phyloP scores from a whole-genome alignment of 2,113 vertebrate species.

The Pygoscelis antarcticus region DNA sequence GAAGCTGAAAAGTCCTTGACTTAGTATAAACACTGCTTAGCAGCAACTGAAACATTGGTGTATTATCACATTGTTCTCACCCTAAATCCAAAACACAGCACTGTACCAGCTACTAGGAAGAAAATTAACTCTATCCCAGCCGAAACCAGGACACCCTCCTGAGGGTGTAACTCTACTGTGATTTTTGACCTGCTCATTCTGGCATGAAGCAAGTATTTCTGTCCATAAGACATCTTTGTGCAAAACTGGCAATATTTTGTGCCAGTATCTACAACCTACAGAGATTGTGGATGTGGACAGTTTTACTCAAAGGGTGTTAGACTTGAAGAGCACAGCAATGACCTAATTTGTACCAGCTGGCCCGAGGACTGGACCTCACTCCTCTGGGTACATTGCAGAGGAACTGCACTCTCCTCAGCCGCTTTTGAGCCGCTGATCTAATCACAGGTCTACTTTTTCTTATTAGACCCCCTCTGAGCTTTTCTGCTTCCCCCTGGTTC shows the following conservation, averaged over 20 bases:
- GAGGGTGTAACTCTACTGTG: neutral
- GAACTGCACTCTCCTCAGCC: neutral
- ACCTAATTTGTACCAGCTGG: neutral
- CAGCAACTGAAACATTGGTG: too few relatives aligned
- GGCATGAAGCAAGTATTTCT: neutral
- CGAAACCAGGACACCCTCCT: too few relatives aligned
- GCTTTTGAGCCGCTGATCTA: accelerated
- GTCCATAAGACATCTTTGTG: accelerated
- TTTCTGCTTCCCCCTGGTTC: accelerated
- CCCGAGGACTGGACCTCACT: neutral
- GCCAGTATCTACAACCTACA: neutral
- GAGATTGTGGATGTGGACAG: accelerated
- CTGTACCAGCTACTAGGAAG: too few relatives aligned
- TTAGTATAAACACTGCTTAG: too few relatives aligned
- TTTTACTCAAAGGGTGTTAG: neutral
- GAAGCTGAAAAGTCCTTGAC: too few relatives aligned
- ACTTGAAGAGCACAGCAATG: neutral
- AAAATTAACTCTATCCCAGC: too few relatives aligned
- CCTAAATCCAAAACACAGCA: too few relatives aligned
- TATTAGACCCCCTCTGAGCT: neutral
- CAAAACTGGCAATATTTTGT: neutral
- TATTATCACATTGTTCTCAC: too few relatives aligned
- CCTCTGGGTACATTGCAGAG: neutral
- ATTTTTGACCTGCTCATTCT: neutral
- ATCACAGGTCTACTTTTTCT: neutral